Conservation (phyloP, 2,113 vertebrate genomes). For the Cervus canadensis region DNA sequence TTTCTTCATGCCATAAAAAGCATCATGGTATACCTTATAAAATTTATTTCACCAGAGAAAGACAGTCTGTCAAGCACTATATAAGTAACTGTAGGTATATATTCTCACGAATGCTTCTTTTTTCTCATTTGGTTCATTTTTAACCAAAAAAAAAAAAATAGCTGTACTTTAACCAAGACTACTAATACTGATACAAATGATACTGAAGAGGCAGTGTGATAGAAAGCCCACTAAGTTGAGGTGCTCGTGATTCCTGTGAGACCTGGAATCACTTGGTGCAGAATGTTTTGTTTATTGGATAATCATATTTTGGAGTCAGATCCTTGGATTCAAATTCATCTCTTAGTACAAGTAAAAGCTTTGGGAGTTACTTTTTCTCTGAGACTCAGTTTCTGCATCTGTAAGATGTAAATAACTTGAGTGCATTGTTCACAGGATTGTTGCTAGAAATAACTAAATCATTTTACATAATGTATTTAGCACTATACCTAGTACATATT, state of each 20-base stretch:
- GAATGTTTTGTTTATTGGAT: not conserved
- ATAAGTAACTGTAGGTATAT: not conserved
- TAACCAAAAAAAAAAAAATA: not conserved
- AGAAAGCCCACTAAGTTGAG: not conserved
- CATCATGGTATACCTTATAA: not conserved
- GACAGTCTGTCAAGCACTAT: not conserved
- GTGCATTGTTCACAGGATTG: not conserved
- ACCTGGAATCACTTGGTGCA: not conserved
- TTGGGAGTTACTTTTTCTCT: not conserved
- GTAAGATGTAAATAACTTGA: not conserved
- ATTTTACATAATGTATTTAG: not conserved
- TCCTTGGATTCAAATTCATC: not conserved
- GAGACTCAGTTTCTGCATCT: not conserved
- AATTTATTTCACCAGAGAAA: not conserved
- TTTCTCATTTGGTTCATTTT: not conserved
- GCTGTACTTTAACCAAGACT: not conserved
- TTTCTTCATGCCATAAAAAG: not conserved
- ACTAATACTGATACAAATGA: not conserved
- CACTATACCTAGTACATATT: not conserved
- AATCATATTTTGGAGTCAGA: not conserved
- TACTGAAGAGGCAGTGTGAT: not conserved
- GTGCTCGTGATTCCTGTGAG: not conserved
- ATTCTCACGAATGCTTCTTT: not conserved
- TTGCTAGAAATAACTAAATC: not conserved
- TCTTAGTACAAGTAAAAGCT: not conserved